Base-by-base conservation (phyloP, 2,888 invertebrate genomes). In the Aphelenchoides bicaudatus region DNA sequence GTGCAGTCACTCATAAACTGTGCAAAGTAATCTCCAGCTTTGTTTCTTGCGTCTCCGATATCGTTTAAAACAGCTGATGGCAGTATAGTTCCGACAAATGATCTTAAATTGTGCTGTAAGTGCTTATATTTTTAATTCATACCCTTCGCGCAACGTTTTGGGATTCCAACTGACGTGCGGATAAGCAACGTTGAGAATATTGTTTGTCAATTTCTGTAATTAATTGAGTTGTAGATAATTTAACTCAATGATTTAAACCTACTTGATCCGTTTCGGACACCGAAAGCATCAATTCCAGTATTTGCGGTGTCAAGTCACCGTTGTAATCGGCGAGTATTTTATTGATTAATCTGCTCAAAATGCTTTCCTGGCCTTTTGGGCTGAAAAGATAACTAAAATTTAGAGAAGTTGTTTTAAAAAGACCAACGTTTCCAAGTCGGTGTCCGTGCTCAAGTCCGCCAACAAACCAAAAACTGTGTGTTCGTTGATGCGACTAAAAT, bases 241-340 rank as follows among this genome's bases (percentile, higher is more conserved):
- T n/a, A n/a, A n/a, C n/a, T n/a, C n/a, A n/a, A n/a, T n/a, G n/a
- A n/a, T n/a, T n/a, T n/a, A n/a, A n/a, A n/a, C n/a, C n/a, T n/a
- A n/a, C 10, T 34, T 10, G 6, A 43, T 25, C 25, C 43, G 25
- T 25, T n/a, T 43, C 23, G n/a, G 16, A 19, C 23, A 21, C 25
- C 10, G 8, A 19, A 8, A 43, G 23, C 43, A 25, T 8, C 10
- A 43, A 10, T 6, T 43, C 16, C 10, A 43, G 21, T 8, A 43
- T 19, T 19, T 43, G 43, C 10, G 43, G 43, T 43, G n/a, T 8
- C 8, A 43, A n/a, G 43, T 43, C 23, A n/a, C 43, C 43, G 43
- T 43, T n/a, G 43, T 21, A 43, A 43, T 6, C n/a, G 10, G 43
- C 16, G 43, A 43, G 43, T 6, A 43, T 10, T 6, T 25, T 19